Base-by-base conservation (phyloP, 2,113 vertebrate genomes). In the Bombycilla garrulus region DNA sequence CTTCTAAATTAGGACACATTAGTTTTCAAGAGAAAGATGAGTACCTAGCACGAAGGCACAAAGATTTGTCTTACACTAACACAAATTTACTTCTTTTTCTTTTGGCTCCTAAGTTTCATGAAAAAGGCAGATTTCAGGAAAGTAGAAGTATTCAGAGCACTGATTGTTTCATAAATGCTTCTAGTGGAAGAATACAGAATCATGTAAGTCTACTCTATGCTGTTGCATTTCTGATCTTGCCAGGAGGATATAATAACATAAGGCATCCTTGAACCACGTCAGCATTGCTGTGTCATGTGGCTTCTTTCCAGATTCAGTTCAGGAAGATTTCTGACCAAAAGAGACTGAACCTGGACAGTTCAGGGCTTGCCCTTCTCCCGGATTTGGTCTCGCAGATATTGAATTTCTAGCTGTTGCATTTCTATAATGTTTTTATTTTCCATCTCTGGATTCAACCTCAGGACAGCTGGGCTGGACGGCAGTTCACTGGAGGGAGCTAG, bases 331-430 rank as follows among this genome's bases (percentile, higher is more conserved):
- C 67, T 67, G 10, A 69, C 87, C 7, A 81, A 73, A 2, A 95
- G 22, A 33, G 97, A 50, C 17, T 96, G 96, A 64, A 96, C 33
- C 31, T 56, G 87, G 35, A 92, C 58, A 2, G 88, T 72, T 74
- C 22, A 48, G 56, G 35, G 90, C 36, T 58, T 96, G 92, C 15
- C 81, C n/a, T 97, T 98, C 35, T 96, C 89, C 35, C 97, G 97
- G 65, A 98, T 97, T 90, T 98, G 94, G n/a, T 98, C 97, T 88
- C 95, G 89, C 38, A 98, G 98, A 24, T 95, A 95, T 16, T 97
- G 97, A 88, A 98, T 98, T 97, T 99, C 98, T 23, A 97, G 70
- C 57, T 96, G 96, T 45, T 99, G 98, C 96, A 98, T 98, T 95
- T 98, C 98, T 58, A 99, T 98, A 65, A 99, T 98, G 73, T 97